These are phyloP conservation scores for Allobates femoralis DNA, from an alignment of 2,797 vertebrate genomes.

Conservation along the genomic window DNA sequence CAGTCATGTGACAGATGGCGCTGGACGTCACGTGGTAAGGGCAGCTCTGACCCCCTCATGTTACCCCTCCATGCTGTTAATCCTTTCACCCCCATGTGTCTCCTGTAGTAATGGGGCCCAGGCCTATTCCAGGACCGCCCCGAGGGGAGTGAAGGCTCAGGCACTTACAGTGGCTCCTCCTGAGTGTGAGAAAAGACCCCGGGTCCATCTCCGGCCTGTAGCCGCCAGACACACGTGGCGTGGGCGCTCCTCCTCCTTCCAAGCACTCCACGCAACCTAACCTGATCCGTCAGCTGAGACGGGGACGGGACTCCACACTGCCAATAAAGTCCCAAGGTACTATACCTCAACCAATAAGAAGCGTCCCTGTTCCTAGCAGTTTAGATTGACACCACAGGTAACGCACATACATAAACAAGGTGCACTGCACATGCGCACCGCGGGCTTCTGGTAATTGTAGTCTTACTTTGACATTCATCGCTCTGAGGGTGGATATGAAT, in stretches of 20 bases:
- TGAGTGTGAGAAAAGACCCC: neutral
- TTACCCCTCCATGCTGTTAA: neutral
- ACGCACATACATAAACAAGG: constrained; percentile 53
- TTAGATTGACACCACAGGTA: neutral
- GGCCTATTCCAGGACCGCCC: neutral
- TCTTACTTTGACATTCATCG: constrained; percentile 21
- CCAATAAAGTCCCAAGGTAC: neutral
- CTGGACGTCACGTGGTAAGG: neutral
- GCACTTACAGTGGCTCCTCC: neutral
- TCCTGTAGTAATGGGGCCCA: neutral
- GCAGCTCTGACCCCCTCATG: neutral
- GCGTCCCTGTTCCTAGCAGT: neutral
- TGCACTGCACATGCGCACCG: neutral
- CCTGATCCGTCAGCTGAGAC: constrained; percentile 28
- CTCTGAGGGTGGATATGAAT: neutral
- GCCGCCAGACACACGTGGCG: constrained; percentile 40
- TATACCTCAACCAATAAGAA: neutral
- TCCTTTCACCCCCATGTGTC: neutral
- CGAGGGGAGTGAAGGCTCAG: neutral
- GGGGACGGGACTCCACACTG: neutral
- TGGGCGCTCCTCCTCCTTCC: constrained; percentile 47
- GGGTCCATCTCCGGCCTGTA: neutral
- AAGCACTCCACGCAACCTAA: constrained; percentile 25
- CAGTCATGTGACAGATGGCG: neutral
- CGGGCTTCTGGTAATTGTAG: constrained; percentile 66